These are phyloP conservation scores for Stictonetta naevosa DNA, from an alignment of 2,113 vertebrate species.

Conservation along the genomic window DNA sequence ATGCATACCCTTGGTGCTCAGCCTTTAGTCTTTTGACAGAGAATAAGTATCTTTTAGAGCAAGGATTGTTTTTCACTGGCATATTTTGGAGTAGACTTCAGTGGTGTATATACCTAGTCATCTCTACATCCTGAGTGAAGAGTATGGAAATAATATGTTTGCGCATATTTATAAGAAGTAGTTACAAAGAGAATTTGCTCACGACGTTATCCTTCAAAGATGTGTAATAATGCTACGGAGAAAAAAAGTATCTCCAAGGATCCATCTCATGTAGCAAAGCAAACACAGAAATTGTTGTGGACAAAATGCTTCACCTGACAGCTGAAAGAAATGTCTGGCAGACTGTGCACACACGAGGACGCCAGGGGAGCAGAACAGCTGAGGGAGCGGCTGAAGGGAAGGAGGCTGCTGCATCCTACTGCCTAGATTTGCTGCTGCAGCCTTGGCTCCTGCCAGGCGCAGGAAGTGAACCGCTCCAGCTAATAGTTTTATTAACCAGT, in stretches of 20 bases:
- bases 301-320: not conserved
- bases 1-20: not conserved
- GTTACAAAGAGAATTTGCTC: not conserved
- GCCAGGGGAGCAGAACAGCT: rapidly evolving
- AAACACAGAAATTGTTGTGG: not conserved
- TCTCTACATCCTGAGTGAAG: not conserved
- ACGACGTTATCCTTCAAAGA: not conserved
- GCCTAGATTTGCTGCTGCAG: not conserved
- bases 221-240: rapidly evolving
- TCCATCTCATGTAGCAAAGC: not conserved
- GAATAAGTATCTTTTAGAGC: not conserved
- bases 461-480: rapidly evolving
- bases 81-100: not conserved
- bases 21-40: not conserved
- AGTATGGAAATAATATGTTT: not conserved
- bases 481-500: too few relatives aligned
- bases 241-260: not conserved
- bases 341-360: not conserved
- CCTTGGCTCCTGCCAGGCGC: too few relatives aligned
- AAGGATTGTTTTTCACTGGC: rapidly evolving
- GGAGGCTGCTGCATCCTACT: not conserved
- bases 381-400: not conserved
- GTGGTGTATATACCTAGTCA: not conserved
- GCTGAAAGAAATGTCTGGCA: not conserved
- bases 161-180: not conserved